Evolutionary conservation across 2,113 vertebrate genomes (phyloP).

Genomic region (Tyto alba): DNA sequence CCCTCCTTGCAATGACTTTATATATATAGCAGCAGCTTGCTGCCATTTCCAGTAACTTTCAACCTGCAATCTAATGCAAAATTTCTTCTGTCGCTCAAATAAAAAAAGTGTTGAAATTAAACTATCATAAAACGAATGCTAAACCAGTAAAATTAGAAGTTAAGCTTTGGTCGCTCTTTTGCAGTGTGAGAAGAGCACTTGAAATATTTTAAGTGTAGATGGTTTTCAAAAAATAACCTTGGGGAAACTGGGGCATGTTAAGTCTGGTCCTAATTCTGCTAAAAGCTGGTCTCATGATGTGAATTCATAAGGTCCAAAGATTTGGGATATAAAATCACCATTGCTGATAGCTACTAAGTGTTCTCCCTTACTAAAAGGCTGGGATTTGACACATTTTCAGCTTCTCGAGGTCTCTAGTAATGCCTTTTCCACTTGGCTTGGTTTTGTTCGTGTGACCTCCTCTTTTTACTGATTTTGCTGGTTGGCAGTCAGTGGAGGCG

Average conservation of each 20-base stretch:
- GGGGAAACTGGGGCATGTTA: conserved; percentile 28
- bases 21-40: neutral
- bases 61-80: neutral
- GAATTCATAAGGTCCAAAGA: neutral
- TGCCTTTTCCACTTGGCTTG: neutral
- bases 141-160: neutral
- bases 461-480: neutral
- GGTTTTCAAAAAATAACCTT: conserved; percentile 6
- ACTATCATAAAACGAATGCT: neutral
- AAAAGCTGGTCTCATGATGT: neutral
- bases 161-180: neutral
- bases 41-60: neutral
- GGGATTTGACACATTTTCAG: neutral
- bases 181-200: neutral
- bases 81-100: neutral
- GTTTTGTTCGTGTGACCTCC: neutral
- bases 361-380: neutral
- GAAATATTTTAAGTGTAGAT: neutral
- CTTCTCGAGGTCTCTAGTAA: neutral
- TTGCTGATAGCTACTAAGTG: neutral
- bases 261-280: conserved; percentile 22
- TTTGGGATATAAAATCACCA: neutral
- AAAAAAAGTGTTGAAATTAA: neutral
- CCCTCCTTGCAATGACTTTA: neutral
- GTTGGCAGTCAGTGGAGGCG: neutral